A percentile compares a stretch with the other conserved stretches of the same genome.
Evolutionary conservation across 2,888 invertebrate species (phyloP).

Genomic region (Oasisia sp.): DNA sequence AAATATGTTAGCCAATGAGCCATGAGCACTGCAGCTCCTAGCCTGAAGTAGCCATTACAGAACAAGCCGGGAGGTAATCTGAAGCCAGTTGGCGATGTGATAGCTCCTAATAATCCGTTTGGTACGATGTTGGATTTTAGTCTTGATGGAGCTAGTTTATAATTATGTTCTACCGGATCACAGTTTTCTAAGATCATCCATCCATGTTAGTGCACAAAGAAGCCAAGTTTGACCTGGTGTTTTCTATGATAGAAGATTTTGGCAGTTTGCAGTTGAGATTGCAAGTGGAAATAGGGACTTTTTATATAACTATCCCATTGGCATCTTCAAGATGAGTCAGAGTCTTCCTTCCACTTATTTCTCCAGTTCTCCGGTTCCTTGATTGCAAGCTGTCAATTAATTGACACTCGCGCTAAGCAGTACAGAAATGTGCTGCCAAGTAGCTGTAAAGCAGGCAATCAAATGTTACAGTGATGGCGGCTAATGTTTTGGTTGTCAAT

Average conservation of each 20-base stretch:
- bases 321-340: background rate
- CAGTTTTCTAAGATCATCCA: background rate
- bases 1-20: background rate
- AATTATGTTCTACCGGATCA: background rate
- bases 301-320: background rate
- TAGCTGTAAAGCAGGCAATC: background rate
- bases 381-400: background rate
- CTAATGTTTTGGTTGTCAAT: background rate
- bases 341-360: background rate
- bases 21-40: background rate
- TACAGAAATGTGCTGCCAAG: background rate
- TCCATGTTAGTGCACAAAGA: background rate
- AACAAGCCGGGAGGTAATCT: background rate
- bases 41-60: background rate
- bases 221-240: background rate
- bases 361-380: background rate
- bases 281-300: background rate
- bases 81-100: background rate
- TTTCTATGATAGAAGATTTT: background rate
- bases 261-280: background rate
- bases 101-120: background rate
- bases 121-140: background rate
- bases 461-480: background rate
- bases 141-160: background rate
- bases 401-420: background rate